Conservation (phyloP, 2,797 vertebrate genomes). For the Delichon dasypus region DNA sequence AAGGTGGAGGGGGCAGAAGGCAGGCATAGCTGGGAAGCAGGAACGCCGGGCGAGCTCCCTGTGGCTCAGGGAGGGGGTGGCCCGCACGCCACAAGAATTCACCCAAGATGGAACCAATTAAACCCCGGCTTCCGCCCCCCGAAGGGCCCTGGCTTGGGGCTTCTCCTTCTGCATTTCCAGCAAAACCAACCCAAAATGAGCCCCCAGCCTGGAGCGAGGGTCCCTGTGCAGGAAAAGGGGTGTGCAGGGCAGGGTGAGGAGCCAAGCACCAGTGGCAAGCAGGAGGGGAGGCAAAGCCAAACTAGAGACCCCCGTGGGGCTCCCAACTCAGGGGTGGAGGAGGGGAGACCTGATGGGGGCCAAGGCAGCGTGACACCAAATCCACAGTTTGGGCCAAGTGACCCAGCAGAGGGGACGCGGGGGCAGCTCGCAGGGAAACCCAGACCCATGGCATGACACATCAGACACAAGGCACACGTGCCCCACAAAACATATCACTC, state of each 20-base stretch:
- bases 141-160: not conserved
- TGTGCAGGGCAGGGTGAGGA: rapidly evolving
- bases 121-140: conserved; percentile 19
- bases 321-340: rapidly evolving
- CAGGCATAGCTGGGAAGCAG: not conserved
- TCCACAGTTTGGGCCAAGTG: not conserved
- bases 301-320: rapidly evolving
- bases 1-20: not conserved
- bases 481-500: not conserved
- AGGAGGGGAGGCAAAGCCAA: not conserved
- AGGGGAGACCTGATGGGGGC: not conserved
- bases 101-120: conserved; percentile 66
- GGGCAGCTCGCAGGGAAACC: not conserved
- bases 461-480: not conserved
- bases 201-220: not conserved
- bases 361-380: rapidly evolving
- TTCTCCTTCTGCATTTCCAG: conserved; percentile 15
- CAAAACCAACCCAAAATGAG: not conserved
- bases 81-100: conserved; percentile 39
- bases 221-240: not conserved
- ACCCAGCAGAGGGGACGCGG: not conserved
- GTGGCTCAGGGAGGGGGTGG: not conserved
- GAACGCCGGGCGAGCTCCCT: not conserved
- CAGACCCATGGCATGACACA: not conserved
- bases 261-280: not conserved